These are phyloP conservation scores for Epistrophe eligans DNA, from an alignment of 2,888 invertebrate species.

Conservation along the genomic window DNA sequence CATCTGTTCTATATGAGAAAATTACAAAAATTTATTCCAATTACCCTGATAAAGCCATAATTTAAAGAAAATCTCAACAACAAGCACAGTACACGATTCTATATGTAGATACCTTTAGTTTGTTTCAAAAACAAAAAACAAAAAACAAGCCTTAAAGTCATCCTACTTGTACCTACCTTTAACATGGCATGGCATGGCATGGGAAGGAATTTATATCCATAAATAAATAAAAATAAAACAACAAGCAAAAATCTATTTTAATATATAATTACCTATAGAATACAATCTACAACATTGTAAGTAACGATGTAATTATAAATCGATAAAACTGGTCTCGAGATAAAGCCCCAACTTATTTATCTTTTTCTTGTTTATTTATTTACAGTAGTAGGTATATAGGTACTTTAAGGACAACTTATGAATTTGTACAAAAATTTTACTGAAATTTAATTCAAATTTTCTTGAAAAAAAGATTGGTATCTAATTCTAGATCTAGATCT, in stretches of 20 bases:
- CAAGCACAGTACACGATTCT: slow-evolving; percentile 1
- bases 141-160: slow-evolving; percentile 1
- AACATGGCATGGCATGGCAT: neutral
- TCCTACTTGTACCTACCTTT: slow-evolving; percentile 4
- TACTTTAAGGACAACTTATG: neutral
- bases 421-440: neutral
- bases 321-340: slow-evolving; percentile 51
- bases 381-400: neutral
- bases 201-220: slow-evolving; percentile 23
- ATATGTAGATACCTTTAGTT: neutral
- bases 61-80: neutral
- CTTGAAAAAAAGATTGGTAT: no score
- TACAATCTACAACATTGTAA: slow-evolving; percentile 20
- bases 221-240: slow-evolving; percentile 6
- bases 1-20: slow-evolving; percentile 8
- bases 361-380: neutral
- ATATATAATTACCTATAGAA: slow-evolving; percentile 12
- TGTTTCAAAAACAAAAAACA: neutral
- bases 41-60: slow-evolving; percentile 10
- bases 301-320: slow-evolving; percentile 51
- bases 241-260: slow-evolving; percentile 9
- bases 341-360: slow-evolving; percentile 15
- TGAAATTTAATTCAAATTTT: no score
- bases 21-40: slow-evolving; percentile 21
- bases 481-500: no score